Evolutionary conservation across 2,888 invertebrate species (phyloP), one percentile per base, ranked within the genome.

Genomic region (Amblyteles armatorius): DNA sequence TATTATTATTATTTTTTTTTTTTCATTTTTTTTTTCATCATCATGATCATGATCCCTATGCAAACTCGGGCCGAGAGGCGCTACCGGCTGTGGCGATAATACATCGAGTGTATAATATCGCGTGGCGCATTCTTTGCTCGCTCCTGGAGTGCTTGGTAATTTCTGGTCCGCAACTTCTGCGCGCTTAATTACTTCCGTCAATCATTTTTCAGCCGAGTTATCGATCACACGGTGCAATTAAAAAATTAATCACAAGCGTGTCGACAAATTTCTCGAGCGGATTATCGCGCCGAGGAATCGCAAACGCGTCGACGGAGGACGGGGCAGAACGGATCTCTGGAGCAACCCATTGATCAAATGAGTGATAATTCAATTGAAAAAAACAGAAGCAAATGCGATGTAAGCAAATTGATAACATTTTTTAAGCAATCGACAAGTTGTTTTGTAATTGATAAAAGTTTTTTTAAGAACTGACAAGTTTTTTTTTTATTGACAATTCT

Each of bases 61-160:
- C 55, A 73, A 57, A 74, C 63, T 36, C 33, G 7, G n/a, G 63
- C 7, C 3, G n/a, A 63, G 29, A 63, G 36, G 29, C 36, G 36
- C 63, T 36, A 63, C 63, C 63, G n/a, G 16, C 36, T 36, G 63
- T 29, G 29, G 63, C 63, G 36, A 63, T 63, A 63, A 57, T 63
- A 63, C 29, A 63, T 63, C 16, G 13, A 63, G 36, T 36, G 33
- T 36, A 48, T 52, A 6, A 57, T 26, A 57, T 26, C 57, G 44
- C 16, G 13, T 48, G 44, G 44, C 44, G 16, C 16, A 48, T 16
- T 48, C 44, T 48, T 48, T 48, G 44, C 11, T 16, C 44, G 44
- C 44, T 48, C 44, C 44, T 16, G 1, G 44, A 48, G 44, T 48
- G 44, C 4, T 16, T 16, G 3, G 44, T 26, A 26, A 57, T 26